phyloP scores from a whole-genome alignment of 2,888 invertebrate genomes.

The Scaptomyza cyrtandrae region DNA sequence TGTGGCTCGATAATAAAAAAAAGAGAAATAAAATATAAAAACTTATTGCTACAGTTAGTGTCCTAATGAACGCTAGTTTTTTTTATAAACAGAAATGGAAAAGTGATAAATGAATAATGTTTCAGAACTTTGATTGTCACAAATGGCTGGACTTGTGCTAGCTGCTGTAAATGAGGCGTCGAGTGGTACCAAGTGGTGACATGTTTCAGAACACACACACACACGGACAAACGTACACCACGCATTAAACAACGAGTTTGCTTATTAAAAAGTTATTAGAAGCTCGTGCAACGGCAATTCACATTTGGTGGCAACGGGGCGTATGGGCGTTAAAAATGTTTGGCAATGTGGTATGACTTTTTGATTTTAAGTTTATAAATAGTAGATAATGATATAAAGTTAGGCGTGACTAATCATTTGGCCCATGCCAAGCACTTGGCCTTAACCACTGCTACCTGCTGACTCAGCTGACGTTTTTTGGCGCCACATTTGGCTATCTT shows the following conservation, averaged over 20 bases:
- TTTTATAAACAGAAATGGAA: slow-evolving; percentile 41
- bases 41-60: slow-evolving; percentile 23
- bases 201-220: slow-evolving; percentile 24
- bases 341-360: slow-evolving; percentile 36
- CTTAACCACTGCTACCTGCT: slow-evolving; percentile 28
- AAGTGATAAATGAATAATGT: slow-evolving; percentile 38
- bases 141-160: slow-evolving; percentile 39
- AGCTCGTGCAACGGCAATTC: slow-evolving; percentile 25
- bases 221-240: slow-evolving; percentile 17
- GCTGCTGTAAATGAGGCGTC: slow-evolving; percentile 48
- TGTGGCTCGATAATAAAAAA: slow-evolving; percentile 42
- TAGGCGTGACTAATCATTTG: slow-evolving; percentile 65
- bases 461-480: slow-evolving; percentile 49
- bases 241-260: slow-evolving; percentile 50
- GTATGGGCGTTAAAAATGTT: slow-evolving; percentile 63
- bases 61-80: slow-evolving; percentile 49
- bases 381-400: slow-evolving; percentile 15
- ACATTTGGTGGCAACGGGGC: slow-evolving; percentile 40
- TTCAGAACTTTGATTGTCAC: slow-evolving; percentile 53
- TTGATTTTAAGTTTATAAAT: slow-evolving; percentile 20
- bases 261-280: slow-evolving; percentile 30
- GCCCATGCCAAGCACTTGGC: too few relatives aligned
- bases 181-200: slow-evolving; percentile 62
- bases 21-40: slow-evolving; percentile 7
- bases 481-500: slow-evolving; percentile 35